A percentile compares a stretch with the other conserved stretches of the same genome.
Evolutionary conservation across 1,140 invertebrate genomes (phyloP).

Genomic region (Lepidurus arcticus): DNA sequence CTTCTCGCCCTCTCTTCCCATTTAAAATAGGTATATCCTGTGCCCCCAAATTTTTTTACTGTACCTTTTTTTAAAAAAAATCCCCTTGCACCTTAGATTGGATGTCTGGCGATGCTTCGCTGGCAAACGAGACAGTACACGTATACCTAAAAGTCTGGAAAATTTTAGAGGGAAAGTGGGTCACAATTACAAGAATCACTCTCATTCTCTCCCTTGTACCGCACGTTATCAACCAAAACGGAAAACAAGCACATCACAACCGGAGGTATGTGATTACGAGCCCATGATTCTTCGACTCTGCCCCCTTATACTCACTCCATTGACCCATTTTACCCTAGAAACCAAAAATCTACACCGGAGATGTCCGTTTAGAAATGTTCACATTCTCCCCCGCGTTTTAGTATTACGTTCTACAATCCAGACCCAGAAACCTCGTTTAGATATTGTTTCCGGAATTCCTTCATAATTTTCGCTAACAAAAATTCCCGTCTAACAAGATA

Average conservation of each 20-base stretch:
- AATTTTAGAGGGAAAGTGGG: constrained; percentile 9
- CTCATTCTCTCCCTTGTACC: not conserved
- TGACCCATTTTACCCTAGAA: no score
- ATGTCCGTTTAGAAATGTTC: no score
- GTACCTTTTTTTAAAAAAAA: not conserved
- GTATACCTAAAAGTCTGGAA: not conserved
- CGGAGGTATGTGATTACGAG: not conserved
- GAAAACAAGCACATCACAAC: not conserved
- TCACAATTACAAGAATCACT: not conserved
- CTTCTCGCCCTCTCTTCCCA: not conserved
- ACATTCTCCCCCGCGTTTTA: no score
- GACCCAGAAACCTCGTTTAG: no score
- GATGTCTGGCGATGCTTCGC: not conserved
- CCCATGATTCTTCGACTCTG: not conserved
- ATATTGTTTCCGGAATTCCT: no score
- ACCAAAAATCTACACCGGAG: no score
- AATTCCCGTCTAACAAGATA: no score
- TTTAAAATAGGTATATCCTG: constrained; percentile 13
- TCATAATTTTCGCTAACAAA: no score
- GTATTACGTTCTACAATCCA: no score
- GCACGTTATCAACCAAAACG: not conserved
- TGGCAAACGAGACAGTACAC: not conserved
- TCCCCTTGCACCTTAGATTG: not conserved
- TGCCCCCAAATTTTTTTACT: not conserved
- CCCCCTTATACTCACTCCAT: no score